A percentile compares a stretch with the other conserved stretches of the same genome.
These are phyloP conservation scores for Equus przewalskii DNA, from an alignment of 2,113 vertebrate genomes.

Conservation along the genomic window DNA sequence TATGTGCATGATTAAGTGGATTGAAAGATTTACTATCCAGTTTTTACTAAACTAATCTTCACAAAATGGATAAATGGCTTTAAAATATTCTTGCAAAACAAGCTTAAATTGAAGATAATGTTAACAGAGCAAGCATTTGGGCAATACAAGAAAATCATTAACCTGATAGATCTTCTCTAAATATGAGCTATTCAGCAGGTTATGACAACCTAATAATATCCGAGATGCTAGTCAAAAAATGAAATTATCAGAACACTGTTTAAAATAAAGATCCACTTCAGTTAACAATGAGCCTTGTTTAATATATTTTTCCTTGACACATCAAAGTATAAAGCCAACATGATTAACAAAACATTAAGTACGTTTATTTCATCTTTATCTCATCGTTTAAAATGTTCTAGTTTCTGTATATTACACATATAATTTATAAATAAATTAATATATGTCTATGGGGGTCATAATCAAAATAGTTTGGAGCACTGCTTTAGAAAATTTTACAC, in stretches of 20 bases:
- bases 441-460: neutral
- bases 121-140: neutral
- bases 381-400: neutral
- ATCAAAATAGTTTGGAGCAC: neutral
- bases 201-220: neutral
- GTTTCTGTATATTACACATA: neutral
- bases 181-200: neutral
- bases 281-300: neutral
- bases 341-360: constrained; percentile 28
- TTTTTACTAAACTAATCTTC: neutral
- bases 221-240: neutral
- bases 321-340: neutral
- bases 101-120: neutral
- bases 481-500: constrained; percentile 21
- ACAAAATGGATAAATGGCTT: neutral
- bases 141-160: neutral
- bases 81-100: constrained; percentile 42
- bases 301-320: neutral
- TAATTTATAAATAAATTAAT: constrained; percentile 41
- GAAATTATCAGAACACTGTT: neutral
- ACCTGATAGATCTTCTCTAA: neutral
- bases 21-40: neutral
- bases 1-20: neutral
- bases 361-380: neutral
- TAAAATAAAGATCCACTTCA: constrained; percentile 35